Conservation (phyloP, 2,797 vertebrate genomes). For the Pteropus rufus region DNA sequence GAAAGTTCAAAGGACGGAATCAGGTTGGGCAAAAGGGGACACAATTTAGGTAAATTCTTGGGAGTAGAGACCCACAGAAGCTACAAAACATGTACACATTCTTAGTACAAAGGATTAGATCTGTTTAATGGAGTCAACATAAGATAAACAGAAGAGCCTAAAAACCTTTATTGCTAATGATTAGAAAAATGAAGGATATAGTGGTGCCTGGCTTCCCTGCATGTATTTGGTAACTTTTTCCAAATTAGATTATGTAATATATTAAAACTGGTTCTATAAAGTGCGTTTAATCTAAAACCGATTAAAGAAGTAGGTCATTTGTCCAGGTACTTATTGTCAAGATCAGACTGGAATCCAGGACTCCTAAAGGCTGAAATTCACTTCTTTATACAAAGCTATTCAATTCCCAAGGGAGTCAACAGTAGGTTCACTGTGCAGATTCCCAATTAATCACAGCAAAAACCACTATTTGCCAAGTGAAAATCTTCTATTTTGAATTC, state of each 20-base stretch:
- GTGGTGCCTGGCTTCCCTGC: background rate
- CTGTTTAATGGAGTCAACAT: background rate
- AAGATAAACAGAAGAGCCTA: background rate
- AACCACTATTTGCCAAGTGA: constrained; percentile 67
- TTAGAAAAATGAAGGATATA: background rate
- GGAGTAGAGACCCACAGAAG: too few species aligned
- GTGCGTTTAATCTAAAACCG: constrained; percentile 21
- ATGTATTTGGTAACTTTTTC: background rate
- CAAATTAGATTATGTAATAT: constrained; percentile 35
- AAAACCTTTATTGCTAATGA: background rate
- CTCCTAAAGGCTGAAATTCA: constrained; percentile 62
- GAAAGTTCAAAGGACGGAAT: fast-evolving
- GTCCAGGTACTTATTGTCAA: constrained; percentile 60
- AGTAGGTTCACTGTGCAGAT: constrained; percentile 39
- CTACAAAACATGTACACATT: fast-evolving
- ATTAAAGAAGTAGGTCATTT: constrained; percentile 59
- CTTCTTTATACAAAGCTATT: constrained; percentile 48
- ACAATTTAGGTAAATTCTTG: too few species aligned
- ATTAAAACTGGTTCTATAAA: constrained; percentile 34
- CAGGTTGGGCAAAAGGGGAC: fast-evolving
- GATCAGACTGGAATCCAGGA: constrained; percentile 51
- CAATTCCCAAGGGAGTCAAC: constrained; percentile 42
- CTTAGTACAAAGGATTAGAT: background rate
- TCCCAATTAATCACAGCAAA: constrained; percentile 75
- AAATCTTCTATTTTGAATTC: constrained; percentile 76